Percentiles rank a stretch among this genome's conserved stretches.
These are phyloP conservation scores for Trachemys scripta DNA, from an alignment of 2,113 vertebrate species.

Conservation along the genomic window DNA sequence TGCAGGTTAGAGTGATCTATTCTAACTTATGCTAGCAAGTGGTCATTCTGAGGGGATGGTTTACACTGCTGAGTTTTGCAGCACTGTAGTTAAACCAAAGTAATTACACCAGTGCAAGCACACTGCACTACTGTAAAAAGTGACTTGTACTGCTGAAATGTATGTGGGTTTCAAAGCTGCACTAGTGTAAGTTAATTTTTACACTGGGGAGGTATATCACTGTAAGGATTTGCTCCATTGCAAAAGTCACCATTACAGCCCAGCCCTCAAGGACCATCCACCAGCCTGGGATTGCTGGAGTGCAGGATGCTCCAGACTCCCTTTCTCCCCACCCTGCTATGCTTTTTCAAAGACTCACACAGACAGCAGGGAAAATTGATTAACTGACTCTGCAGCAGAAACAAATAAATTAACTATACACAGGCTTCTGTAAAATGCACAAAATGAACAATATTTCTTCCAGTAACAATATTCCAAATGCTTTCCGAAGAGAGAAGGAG, in stretches of 20 bases:
- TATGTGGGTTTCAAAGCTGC: not conserved
- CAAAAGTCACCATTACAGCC: rapidly evolving
- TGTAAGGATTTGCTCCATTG: not conserved
- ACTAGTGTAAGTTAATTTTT: not conserved
- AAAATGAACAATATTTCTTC: not conserved
- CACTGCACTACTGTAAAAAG: not conserved
- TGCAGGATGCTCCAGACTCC: rapidly evolving
- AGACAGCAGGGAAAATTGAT: not conserved
- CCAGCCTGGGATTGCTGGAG: rapidly evolving
- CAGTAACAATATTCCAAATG: rapidly evolving
- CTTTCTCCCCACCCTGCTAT: not conserved
- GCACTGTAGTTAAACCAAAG: constrained; percentile 1
- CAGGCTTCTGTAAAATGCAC: rapidly evolving
- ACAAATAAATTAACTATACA: not conserved
- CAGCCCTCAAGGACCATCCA: not conserved
- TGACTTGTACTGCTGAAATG: not conserved
- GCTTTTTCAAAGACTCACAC: not conserved
- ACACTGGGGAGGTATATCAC: not conserved
- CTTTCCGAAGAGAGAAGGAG: not conserved
- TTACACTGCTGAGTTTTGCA: constrained; percentile 38
- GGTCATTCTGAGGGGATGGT: constrained; percentile 28
- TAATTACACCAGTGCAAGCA: not conserved
- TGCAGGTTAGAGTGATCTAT: constrained; percentile 19
- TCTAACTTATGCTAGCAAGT: constrained; percentile 42
- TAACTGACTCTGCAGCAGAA: not conserved